phyloP scores from a whole-genome alignment of 2,797 vertebrate species.

The Gobionotothen gibberifrons region DNA sequence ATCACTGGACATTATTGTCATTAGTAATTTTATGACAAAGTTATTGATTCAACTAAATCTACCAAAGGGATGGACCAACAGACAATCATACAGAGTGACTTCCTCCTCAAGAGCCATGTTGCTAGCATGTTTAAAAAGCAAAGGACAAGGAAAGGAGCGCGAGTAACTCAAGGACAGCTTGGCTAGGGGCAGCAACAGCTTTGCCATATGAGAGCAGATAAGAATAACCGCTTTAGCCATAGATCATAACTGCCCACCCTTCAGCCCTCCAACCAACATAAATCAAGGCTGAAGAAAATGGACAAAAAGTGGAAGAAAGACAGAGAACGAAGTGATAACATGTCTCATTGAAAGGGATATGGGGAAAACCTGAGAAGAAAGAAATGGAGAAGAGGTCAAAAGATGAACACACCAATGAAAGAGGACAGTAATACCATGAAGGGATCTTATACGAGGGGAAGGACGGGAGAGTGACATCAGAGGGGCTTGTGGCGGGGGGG shows the following conservation, averaged over 20 bases:
- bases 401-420: slow-evolving; percentile 30
- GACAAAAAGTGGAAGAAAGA: slow-evolving; percentile 36
- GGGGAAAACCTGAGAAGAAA: not conserved
- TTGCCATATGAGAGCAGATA: slow-evolving; percentile 80
- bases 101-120: not conserved
- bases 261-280: slow-evolving; percentile 54
- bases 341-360: slow-evolving; percentile 13
- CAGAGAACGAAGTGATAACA: slow-evolving; percentile 15
- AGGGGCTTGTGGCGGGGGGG: slow-evolving; percentile 32
- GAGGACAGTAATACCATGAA: slow-evolving; percentile 30
- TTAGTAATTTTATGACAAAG: not conserved
- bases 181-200: slow-evolving; percentile 60
- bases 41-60: slow-evolving; percentile 3
- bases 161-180: slow-evolving; percentile 61
- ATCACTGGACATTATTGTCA: not conserved
- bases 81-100: slow-evolving; percentile 5
- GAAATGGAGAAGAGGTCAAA: slow-evolving; percentile 41
- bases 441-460: slow-evolving; percentile 13
- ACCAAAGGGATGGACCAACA: not conserved
- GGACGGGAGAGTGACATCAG: slow-evolving; percentile 43
- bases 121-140: slow-evolving; percentile 22
- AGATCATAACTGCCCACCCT: slow-evolving; percentile 70
- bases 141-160: slow-evolving; percentile 36
- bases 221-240: slow-evolving; percentile 80
- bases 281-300: slow-evolving; percentile 61